Evolutionary conservation across 2,888 invertebrate species (phyloP).

Genomic region (Tupiocoris notatus): DNA sequence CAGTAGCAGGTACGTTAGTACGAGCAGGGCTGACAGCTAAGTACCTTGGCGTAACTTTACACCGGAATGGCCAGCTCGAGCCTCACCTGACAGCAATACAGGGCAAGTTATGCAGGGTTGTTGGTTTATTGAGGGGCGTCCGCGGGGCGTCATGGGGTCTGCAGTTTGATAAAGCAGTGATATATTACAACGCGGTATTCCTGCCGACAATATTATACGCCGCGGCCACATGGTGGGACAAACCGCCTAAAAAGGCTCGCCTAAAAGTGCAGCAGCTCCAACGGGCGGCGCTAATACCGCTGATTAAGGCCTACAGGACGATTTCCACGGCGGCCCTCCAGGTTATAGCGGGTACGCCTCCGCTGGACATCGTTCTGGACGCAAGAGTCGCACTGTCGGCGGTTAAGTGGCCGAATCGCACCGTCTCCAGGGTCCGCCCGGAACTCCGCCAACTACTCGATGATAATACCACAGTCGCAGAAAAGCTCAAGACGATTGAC

Average conservation of each 20-base stretch:
- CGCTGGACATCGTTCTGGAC: conserved; percentile 10
- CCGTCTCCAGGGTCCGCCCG: neutral
- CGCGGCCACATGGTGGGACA: neutral
- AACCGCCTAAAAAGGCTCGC: neutral
- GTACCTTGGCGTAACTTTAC: neutral
- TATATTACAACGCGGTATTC: conserved; percentile 1
- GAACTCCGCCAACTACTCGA: neutral
- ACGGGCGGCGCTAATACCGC: neutral
- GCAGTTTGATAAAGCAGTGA: neutral
- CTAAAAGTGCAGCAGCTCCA: neutral
- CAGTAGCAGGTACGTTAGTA: neutral
- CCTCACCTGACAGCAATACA: neutral
- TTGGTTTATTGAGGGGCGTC: neutral
- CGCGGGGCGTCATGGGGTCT: neutral
- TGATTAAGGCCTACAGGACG: neutral
- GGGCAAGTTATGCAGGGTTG: neutral
- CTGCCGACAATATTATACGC: conserved; percentile 1
- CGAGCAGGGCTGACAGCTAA: neutral
- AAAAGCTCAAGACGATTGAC: neutral
- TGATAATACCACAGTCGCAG: neutral
- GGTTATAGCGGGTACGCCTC: conserved; percentile 2
- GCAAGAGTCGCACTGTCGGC: neutral
- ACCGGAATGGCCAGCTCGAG: neutral
- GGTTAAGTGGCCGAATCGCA: neutral
- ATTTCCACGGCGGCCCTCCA: neutral